These are phyloP conservation scores for Micropoecilia bifurca DNA, from an alignment of 2,797 vertebrate genomes.

Conservation along the genomic window DNA sequence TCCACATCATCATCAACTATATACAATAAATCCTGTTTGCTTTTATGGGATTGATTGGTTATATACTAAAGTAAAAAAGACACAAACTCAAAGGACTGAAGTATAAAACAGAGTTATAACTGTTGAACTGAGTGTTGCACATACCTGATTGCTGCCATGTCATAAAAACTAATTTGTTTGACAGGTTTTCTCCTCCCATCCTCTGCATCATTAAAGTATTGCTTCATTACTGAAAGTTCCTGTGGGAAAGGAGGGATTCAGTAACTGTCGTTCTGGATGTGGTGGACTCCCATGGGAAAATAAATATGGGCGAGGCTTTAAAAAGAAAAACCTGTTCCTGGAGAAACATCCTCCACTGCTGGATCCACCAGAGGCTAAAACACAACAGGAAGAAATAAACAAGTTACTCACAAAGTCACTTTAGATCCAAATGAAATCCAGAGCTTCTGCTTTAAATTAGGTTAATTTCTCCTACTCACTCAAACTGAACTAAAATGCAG, in stretches of 20 bases:
- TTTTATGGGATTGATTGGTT: not conserved
- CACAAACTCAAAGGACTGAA: not conserved
- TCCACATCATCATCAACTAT: constrained; percentile 35
- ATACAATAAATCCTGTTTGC: not conserved
- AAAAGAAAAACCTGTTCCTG: constrained; percentile 5
- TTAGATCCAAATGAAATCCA: not conserved
- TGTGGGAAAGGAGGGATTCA: constrained; percentile 43
- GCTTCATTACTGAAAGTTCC: constrained; percentile 45
- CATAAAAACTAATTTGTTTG: not conserved
- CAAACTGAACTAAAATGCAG: not conserved
- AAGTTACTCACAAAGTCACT: not conserved
- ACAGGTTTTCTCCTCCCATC: not conserved
- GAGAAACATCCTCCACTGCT: not conserved
- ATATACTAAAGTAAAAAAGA: not conserved
- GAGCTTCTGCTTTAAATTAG: not conserved
- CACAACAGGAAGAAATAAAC: constrained; percentile 4
- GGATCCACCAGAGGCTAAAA: constrained; percentile 19
- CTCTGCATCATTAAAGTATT: constrained; percentile 15
- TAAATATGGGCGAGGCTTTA: constrained; percentile 35
- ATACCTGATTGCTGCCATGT: not conserved
- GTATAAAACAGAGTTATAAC: not conserved
- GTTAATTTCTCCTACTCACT: not conserved
- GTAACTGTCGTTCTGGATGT: constrained; percentile 48
- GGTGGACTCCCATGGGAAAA: constrained; percentile 67
- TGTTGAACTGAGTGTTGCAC: not conserved